Base-by-base conservation (phyloP, 2,888 invertebrate species). In the Chalcosyrphus nemorum region DNA sequence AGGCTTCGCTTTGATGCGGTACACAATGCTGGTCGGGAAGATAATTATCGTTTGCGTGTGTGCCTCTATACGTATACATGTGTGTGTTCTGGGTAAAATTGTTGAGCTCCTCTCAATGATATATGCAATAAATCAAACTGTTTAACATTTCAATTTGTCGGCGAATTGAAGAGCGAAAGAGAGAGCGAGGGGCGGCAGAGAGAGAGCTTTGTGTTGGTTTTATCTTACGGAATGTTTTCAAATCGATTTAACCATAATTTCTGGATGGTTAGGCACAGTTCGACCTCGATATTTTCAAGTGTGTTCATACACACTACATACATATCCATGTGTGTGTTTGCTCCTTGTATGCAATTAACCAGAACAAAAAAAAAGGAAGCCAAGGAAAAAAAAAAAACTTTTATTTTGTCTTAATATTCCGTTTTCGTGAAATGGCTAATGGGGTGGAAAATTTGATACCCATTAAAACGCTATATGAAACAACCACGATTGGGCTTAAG, bases 101-200 rank as follows among this genome's bases (percentile, higher is more conserved):
- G 2, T 32, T 32, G 32, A 32, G 32, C 4, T 15, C n/a, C 41
- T 15, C 6, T 15, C 41, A 15, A 15, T 41, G 41, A 19, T 17
- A 19, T 19, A 19, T 45, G 45, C 43, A 59, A 59, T 59, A 59
- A 59, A 59, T 59, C 59, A 59, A 59, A 27, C 27, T 27, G 43
- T 43, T 59, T 27, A 59, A 59, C 43, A 59, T 59, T 59, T 59
- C 59, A 59, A 59, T 59, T 59, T 59, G 43, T 24, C 27, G 24
- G 29, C 4, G n/a, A n/a, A n/a, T n/a, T n/a, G n/a, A n/a, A n/a
- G n/a, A n/a, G n/a, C n/a, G n/a, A n/a, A n/a, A n/a, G n/a, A n/a
- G n/a, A n/a, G n/a, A n/a, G n/a, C n/a, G n/a, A n/a, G n/a, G n/a
- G n/a, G n/a, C n/a, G 24, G 21, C 7, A n/a, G 59, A 13, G 17